A percentile compares a stretch with the other conserved stretches of the same genome.
Evolutionary conservation across 2,888 invertebrate species (phyloP).

Genomic region (Drosophila demipolita): DNA sequence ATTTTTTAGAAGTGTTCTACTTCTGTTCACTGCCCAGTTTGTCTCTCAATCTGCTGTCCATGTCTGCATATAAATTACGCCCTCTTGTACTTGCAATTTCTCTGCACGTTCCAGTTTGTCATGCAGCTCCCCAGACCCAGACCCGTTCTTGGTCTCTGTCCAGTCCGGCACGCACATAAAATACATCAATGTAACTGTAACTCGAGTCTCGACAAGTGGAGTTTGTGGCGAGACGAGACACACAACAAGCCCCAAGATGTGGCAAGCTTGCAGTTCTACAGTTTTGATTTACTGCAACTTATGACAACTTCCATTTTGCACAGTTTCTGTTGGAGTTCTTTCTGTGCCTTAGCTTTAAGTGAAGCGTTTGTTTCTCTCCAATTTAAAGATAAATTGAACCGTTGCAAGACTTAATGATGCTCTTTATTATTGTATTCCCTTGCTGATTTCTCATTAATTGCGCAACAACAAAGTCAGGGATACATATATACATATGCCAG

Average conservation of each 20-base stretch:
- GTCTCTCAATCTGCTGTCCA: slow-evolving; percentile 66
- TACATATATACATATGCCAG: slow-evolving; percentile 12
- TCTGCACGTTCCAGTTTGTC: slow-evolving; percentile 71
- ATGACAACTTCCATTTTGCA: slow-evolving; percentile 53
- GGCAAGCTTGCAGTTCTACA: slow-evolving; percentile 42
- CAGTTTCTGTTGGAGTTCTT: slow-evolving; percentile 29
- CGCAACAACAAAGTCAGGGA: slow-evolving; percentile 1
- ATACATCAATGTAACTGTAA: slow-evolving; percentile 62
- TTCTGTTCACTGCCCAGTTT: slow-evolving; percentile 61
- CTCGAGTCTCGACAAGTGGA: slow-evolving; percentile 55
- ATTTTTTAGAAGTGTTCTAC: slow-evolving; percentile 39
- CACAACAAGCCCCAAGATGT: slow-evolving; percentile 43
- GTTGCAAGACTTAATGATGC: slow-evolving; percentile 54
- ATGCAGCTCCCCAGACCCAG: slow-evolving; percentile 18
- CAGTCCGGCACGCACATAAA: slow-evolving; percentile 61
- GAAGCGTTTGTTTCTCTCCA: slow-evolving; percentile 15
- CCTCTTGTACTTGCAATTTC: slow-evolving; percentile 73
- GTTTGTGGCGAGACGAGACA: slow-evolving; percentile 46
- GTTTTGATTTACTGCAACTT: slow-evolving; percentile 75
- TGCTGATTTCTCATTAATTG: slow-evolving; percentile 27
- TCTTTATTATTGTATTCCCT: slow-evolving; percentile 29
- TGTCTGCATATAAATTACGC: slow-evolving; percentile 77
- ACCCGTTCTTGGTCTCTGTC: slow-evolving; percentile 4
- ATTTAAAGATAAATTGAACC: slow-evolving; percentile 50
- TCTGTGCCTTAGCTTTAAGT: slow-evolving; percentile 33